A percentile compares a stretch with the other conserved stretches of the same genome.
Evolutionary conservation across 37 sponge, comb jelly and placozoan species (phyloP).

Genomic region (Agelas oroides): DNA sequence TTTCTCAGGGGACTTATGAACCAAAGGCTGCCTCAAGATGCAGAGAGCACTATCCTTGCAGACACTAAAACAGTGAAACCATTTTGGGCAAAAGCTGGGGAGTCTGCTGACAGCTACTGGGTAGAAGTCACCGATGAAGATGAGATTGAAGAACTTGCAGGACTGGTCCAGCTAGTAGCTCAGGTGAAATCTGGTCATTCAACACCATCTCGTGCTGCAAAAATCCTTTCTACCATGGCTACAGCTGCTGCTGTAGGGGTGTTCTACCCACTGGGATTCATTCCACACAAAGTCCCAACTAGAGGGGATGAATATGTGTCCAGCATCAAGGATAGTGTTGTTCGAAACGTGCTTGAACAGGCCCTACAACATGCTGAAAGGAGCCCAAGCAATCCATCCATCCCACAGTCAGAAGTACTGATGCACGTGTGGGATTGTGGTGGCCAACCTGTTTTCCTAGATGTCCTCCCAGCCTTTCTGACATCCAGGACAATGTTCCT

Average conservation of each 20-base stretch:
- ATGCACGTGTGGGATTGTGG: slow-evolving; percentile 76
- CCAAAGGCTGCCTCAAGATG: background rate
- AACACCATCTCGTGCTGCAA: too few species aligned
- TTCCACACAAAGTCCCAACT: background rate
- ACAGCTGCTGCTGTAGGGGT: too few species aligned
- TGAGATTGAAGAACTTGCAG: slow-evolving; percentile 24
- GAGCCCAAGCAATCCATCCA: too few species aligned
- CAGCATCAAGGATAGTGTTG: too few species aligned
- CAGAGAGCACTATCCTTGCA: slow-evolving; percentile 36
- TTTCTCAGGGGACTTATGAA: slow-evolving; percentile 33
- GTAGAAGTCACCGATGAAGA: slow-evolving; percentile 27
- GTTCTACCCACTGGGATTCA: background rate
- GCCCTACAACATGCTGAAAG: background rate
- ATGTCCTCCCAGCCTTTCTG: slow-evolving; percentile 56
- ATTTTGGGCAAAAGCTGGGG: background rate
- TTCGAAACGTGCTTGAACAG: background rate
- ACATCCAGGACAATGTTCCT: slow-evolving; percentile 51
- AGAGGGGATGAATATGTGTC: too few species aligned
- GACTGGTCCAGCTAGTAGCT: slow-evolving; percentile 8
- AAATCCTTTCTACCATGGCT: too few species aligned
- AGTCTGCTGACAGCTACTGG: background rate
- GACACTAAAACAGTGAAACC: slow-evolving; percentile 4
- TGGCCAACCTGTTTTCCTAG: slow-evolving; percentile 61
- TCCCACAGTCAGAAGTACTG: slow-evolving; percentile 1
- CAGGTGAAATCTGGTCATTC: too few species aligned